Evolutionary conservation across 2,113 vertebrate genomes (phyloP), one percentile per base, ranked within the genome.

Genomic region (Mesembrinibis cayennensis): DNA sequence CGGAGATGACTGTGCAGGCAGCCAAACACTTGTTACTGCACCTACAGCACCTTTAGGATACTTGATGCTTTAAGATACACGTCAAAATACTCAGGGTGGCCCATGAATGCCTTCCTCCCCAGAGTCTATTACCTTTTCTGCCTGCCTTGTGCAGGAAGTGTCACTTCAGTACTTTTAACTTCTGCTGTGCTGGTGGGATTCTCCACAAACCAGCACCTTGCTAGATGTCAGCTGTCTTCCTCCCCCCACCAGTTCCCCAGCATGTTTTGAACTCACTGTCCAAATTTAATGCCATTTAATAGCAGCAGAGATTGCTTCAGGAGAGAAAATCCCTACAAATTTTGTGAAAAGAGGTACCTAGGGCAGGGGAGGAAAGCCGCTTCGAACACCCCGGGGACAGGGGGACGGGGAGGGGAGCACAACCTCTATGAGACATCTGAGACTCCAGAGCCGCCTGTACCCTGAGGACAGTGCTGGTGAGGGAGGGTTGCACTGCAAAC

Each of bases 401-500:
- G 1, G 70, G 17, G 44, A 4, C 38, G 38, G 38, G 34, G 7
- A 8, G 10, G 2, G 13, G 19, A 10, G 25, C 61, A 6, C 66
- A 77, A 13, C 52, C 47, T 36, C 44, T 63, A 1, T 0, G 6
- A 73, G 69, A 55, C 58, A 56, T 8, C 49, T 1, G 2, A 59
- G 71, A 61, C 2, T 11, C 63, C 81, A 10, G 84, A 55, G 22
- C 32, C 6, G 0, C 58, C 76, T 17, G 34, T 36, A 32, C 25
- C 29, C 59, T 8, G 23, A 30, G 36, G 52, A 38, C 49, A 6
- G 36, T 1, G 10, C 63, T 6, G 58, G 29, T 1, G 7, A 19
- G 38, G 74, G 13, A 19, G 1, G 30, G 17, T 50, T 3, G 2
- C 82, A 67, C 86, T 50, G 66, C 1, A 1, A 23, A 4, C 0